Conservation (phyloP, 1,140 invertebrate genomes). For the Helicoverpa armigera region DNA sequence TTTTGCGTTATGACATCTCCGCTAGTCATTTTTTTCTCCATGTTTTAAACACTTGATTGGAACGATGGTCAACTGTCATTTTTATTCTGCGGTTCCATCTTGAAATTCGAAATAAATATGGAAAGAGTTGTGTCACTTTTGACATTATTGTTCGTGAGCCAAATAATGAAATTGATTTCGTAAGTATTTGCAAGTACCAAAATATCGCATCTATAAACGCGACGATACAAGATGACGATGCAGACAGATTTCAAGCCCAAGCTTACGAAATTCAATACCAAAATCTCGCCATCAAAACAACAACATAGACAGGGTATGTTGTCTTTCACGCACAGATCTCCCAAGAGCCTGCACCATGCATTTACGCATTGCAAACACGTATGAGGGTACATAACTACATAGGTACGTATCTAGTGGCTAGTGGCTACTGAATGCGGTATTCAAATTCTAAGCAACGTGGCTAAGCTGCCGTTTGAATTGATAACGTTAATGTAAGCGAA, state of each 20-base stretch:
- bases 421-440: constrained; percentile 67
- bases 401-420: constrained; percentile 55
- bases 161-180: background rate
- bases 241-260: no score
- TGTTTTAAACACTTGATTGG: constrained; percentile 41
- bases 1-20: no score
- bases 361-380: constrained; percentile 78
- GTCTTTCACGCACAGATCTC: constrained; percentile 43
- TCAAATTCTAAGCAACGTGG: constrained; percentile 76
- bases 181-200: no score
- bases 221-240: no score
- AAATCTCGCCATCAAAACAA: constrained; percentile 12
- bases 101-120: constrained; percentile 36
- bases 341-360: constrained; percentile 58
- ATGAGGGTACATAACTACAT: constrained; percentile 63
- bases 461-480: constrained; percentile 72
- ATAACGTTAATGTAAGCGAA: constrained; percentile 76
- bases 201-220: no score
- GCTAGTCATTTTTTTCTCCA: no score
- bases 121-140: constrained; percentile 9
- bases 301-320: constrained; percentile 30
- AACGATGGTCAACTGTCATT: constrained; percentile 44
- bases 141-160: background rate
- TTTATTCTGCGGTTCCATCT: constrained; percentile 41
- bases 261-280: background rate